phyloP scores from a whole-genome alignment of 2,888 invertebrate species.

The Endomychus coccineus region DNA sequence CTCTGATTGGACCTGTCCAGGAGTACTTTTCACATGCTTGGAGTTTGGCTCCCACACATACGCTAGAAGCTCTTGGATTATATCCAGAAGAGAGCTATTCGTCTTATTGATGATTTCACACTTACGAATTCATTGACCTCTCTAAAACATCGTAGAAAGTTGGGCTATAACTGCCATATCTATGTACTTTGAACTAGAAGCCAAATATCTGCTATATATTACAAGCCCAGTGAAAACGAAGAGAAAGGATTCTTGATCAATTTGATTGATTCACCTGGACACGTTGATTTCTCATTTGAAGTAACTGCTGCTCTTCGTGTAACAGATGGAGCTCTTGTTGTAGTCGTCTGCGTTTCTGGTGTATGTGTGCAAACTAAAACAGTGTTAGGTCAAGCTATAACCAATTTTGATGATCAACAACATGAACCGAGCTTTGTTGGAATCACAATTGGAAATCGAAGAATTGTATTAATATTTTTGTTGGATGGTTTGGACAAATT shows the following conservation, averaged over 20 bases:
- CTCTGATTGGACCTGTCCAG: too few relatives aligned
- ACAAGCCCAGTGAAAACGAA: conserved; percentile 77
- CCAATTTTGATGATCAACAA: conserved; percentile 99
- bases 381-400: conserved; percentile 99
- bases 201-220: conserved; percentile 92
- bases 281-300: conserved; percentile 99
- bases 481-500: too few relatives aligned
- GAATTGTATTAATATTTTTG: conserved; percentile 98
- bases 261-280: conserved; percentile 98
- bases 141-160: too few relatives aligned
- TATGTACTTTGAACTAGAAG: conserved; percentile 95
- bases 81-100: too few relatives aligned
- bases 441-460: conserved; percentile 93
- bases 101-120: conserved; percentile 37
- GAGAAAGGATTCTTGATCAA: conserved; percentile 98
- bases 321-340: conserved; percentile 98
- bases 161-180: conserved; percentile 99
- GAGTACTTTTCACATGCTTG: too few relatives aligned
- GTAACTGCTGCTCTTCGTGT: conserved; percentile 99
- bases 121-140: too few relatives aligned
- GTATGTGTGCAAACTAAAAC: conserved; percentile 99
- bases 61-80: too few relatives aligned
- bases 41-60: too few relatives aligned
- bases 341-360: conserved; percentile 99
- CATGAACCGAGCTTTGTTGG: conserved; percentile 98